These are phyloP conservation scores for Phenganax marumi DNA, from an alignment of 92 coral and sea anemone genomes.

Conservation along the genomic window DNA sequence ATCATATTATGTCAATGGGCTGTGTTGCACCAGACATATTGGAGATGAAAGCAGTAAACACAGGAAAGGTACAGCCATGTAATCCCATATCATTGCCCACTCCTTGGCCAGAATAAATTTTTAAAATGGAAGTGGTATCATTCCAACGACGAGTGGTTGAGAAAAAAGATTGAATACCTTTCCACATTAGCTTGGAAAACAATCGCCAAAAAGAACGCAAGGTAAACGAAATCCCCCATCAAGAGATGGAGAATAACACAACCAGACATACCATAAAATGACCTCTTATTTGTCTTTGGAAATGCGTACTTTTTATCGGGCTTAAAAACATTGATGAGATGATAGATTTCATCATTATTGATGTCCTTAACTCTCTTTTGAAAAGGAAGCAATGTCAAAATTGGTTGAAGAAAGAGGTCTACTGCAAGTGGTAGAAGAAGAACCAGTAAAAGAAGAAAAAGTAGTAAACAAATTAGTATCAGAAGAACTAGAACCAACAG, in stretches of 20 bases:
- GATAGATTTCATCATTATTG: not conserved
- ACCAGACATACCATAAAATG: not conserved
- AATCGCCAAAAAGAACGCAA: conserved; percentile 5
- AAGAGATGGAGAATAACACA: conserved; percentile 6
- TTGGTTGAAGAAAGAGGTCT: too few species aligned
- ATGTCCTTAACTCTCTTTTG: not conserved
- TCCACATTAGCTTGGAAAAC: not conserved
- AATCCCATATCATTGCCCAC: not conserved
- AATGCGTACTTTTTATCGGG: conserved; percentile 8
- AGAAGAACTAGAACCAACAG: too few species aligned
- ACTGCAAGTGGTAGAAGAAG: too few species aligned
- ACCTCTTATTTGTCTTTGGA: too few species aligned
- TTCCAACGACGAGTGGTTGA: not conserved
- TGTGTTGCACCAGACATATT: not conserved
- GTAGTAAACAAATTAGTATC: too few species aligned
- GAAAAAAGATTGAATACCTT: not conserved
- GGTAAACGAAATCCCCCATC: conserved; percentile 22
- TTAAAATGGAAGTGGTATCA: not conserved
- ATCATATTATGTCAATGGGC: not conserved
- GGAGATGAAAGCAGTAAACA: not conserved
- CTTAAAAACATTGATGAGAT: not conserved
- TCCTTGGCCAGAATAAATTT: not conserved
- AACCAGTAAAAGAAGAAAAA: too few species aligned
- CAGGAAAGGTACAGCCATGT: not conserved
- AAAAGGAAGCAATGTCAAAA: not conserved